Percentiles rank a stretch among this genome's conserved stretches.
Evolutionary conservation across 2,113 vertebrate species (phyloP).

Genomic region (Nothobranchius furzeri): DNA sequence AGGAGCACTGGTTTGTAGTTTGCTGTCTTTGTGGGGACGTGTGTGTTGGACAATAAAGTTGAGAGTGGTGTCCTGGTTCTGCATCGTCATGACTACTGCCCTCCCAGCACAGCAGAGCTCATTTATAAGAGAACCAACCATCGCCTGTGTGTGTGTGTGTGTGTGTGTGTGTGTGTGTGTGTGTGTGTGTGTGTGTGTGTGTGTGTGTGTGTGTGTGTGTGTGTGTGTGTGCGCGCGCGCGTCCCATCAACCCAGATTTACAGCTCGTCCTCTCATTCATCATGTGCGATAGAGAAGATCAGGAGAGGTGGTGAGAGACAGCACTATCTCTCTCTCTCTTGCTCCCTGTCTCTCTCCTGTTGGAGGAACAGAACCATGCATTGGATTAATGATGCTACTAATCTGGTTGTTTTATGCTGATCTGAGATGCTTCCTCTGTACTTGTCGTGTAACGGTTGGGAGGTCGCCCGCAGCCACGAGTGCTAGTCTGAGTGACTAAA

Average conservation of each 20-base stretch:
- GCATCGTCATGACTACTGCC: slow-evolving; percentile 63
- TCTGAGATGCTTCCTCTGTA: slow-evolving; percentile 1
- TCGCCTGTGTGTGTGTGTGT: slow-evolving; percentile 12
- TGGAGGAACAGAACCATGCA: not conserved
- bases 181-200: slow-evolving; percentile 33
- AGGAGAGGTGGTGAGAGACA: slow-evolving; percentile 9
- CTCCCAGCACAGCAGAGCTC: slow-evolving; percentile 62
- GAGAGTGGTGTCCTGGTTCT: slow-evolving; percentile 37
- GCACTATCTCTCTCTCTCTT: not conserved
- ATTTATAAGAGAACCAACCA: slow-evolving; percentile 65
- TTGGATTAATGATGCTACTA: slow-evolving; percentile 23
- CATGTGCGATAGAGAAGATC: slow-evolving; percentile 38
- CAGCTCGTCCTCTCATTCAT: slow-evolving; percentile 55
- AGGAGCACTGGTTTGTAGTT: no score
- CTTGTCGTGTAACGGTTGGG: not conserved
- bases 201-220: slow-evolving; percentile 3
- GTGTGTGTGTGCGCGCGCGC: slow-evolving; percentile 31
- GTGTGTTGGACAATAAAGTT: not conserved
- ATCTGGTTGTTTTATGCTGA: slow-evolving; percentile 17
- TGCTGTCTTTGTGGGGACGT: not conserved
- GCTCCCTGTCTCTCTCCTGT: slow-evolving; percentile 12
- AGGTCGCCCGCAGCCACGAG: not conserved
- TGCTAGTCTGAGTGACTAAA: not conserved
- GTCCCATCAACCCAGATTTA: slow-evolving; percentile 59
- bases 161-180: slow-evolving; percentile 24